Conservation (phyloP, 2,888 invertebrate species). For the Lucinisca nassula region DNA sequence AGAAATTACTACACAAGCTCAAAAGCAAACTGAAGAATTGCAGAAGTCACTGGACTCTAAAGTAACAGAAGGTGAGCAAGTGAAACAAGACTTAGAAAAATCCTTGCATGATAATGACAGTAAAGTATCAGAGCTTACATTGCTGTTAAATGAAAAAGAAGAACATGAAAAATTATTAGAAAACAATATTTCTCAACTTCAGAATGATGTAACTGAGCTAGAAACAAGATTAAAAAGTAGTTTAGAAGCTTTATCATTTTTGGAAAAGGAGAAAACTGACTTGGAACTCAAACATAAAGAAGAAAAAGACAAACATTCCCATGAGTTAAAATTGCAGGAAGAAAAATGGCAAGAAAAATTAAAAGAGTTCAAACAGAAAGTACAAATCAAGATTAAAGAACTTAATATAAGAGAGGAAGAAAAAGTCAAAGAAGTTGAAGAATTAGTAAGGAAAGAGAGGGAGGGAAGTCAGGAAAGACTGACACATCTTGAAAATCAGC, state of each 20-base stretch:
- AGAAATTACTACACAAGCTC: constrained; percentile 74
- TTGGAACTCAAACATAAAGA: constrained; percentile 72
- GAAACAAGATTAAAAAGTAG: constrained; percentile 21
- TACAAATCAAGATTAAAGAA: constrained; percentile 80
- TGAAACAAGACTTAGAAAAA: constrained; percentile 20
- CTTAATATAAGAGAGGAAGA: constrained; percentile 71
- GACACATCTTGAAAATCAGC: constrained; percentile 59
- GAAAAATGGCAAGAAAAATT: constrained; percentile 74
- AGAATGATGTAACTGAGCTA: constrained; percentile 15
- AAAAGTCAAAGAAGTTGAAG: constrained; percentile 56
- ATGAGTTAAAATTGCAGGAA: constrained; percentile 68
- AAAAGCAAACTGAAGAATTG: constrained; percentile 71
- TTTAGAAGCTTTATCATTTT: not conserved
- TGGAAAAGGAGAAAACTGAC: constrained; percentile 51
- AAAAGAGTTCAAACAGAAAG: constrained; percentile 83
- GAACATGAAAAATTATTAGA: constrained; percentile 8
- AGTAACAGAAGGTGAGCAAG: constrained; percentile 73
- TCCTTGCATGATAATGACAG: constrained; percentile 24
- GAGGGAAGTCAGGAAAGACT: constrained; percentile 64
- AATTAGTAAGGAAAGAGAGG: constrained; percentile 51
- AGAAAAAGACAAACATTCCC: constrained; percentile 60
- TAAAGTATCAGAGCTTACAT: constrained; percentile 19
- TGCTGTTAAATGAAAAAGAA: constrained; percentile 13
- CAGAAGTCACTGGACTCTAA: constrained; percentile 73
- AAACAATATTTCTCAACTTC: constrained; percentile 20